Percentiles rank a stretch among this genome's conserved stretches.
These are phyloP conservation scores for Vombatus ursinus DNA, from an alignment of 2,113 vertebrate genomes.

Conservation along the genomic window DNA sequence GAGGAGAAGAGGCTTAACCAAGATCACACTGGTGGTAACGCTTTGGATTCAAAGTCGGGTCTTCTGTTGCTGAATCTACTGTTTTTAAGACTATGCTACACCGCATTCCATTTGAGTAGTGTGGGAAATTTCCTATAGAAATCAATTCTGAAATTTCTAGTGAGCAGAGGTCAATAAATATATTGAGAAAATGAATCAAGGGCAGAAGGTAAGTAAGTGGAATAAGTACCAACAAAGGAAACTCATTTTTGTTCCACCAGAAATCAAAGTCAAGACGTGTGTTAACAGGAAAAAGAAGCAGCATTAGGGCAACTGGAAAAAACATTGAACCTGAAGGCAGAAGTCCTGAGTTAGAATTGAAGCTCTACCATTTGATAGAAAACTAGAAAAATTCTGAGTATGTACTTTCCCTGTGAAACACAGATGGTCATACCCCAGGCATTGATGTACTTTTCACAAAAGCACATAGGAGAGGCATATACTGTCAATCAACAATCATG, in stretches of 20 bases:
- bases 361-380: not conserved
- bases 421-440: not conserved
- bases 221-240: rapidly evolving
- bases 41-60: not conserved
- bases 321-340: not conserved
- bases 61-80: not conserved
- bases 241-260: rapidly evolving
- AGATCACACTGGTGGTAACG: not conserved
- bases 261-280: not conserved
- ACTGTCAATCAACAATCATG: not conserved
- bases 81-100: not conserved
- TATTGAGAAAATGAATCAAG: not conserved
- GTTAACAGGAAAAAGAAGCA: not conserved
- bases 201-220: not conserved
- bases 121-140: not conserved
- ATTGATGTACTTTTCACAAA: not conserved
- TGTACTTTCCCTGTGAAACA: not conserved
- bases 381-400: not conserved
- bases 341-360: not conserved
- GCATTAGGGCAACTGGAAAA: not conserved
- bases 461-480: not conserved
- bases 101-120: not conserved
- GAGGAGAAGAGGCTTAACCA: not conserved
- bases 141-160: not conserved
- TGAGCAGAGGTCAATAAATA: rapidly evolving